phyloP scores from a whole-genome alignment of 2,888 invertebrate genomes.

The Andrena fulva region DNA sequence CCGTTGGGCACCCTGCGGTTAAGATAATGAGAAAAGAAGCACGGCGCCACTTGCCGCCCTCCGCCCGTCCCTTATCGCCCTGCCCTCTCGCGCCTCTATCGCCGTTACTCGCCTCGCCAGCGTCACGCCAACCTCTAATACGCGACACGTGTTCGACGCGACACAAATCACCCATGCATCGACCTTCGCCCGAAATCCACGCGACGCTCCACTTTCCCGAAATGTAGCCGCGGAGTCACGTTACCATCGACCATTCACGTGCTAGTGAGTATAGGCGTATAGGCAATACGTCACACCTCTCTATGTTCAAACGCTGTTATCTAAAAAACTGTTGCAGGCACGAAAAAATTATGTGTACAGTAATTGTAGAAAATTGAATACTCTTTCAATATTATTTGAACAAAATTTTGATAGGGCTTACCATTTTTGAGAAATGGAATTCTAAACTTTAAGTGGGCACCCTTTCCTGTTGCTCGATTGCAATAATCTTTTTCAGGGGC shows the following conservation, averaged over 20 bases:
- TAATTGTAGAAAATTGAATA: too few species aligned
- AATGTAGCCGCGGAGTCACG: background rate
- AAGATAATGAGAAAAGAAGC: conserved; percentile 72
- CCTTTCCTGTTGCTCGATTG: too few species aligned
- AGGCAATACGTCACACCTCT: too few species aligned
- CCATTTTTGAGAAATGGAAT: too few species aligned
- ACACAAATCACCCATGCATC: conserved; percentile 20
- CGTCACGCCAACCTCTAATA: conserved; percentile 17
- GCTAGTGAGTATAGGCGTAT: too few species aligned
- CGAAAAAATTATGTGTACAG: too few species aligned
- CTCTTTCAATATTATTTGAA: too few species aligned
- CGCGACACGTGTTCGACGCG: conserved; percentile 34
- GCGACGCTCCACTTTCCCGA: background rate
- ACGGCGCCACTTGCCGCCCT: conserved; percentile 61
- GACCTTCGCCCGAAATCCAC: conserved; percentile 11
- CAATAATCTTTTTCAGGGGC: too few species aligned
- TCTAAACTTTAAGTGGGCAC: too few species aligned
- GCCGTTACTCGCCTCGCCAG: background rate
- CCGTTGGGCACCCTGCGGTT: conserved; percentile 64
- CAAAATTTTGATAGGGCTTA: too few species aligned
- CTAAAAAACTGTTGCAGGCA: too few species aligned
- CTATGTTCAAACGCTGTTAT: too few species aligned
- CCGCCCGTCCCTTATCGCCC: conserved; percentile 5
- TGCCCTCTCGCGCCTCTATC: background rate
- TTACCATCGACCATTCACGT: background rate